A percentile compares a stretch with the other conserved stretches of the same genome.
Conservation (phyloP, 1,140 invertebrate genomes). For the Heliconius congener region DNA sequence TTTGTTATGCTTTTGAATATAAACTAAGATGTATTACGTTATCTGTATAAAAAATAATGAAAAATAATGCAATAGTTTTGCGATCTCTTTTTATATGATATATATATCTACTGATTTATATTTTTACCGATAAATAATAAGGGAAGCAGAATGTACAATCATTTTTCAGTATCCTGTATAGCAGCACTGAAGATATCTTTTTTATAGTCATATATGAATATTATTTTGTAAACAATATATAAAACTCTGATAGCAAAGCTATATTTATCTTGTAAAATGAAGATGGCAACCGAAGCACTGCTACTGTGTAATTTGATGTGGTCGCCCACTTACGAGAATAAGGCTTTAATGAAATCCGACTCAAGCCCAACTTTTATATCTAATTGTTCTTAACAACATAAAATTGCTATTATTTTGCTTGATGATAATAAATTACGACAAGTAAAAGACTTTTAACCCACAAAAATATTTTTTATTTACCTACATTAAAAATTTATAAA, state of each 20-base stretch:
- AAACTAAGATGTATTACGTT: too few relatives aligned
- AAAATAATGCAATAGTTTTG: too few relatives aligned
- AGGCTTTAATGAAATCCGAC: conserved; percentile 11
- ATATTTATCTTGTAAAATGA: conserved; percentile 1
- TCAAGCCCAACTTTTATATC: conserved; percentile 13
- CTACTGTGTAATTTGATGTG: conserved; percentile 17
- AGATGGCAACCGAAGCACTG: not conserved
- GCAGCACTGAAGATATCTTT: not conserved
- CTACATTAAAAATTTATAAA: not conserved
- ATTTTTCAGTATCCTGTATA: too few relatives aligned
- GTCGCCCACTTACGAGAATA: conserved; percentile 15
- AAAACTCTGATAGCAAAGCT: not conserved
- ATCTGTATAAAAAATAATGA: not conserved
- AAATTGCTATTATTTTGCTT: not conserved
- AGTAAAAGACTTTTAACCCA: not conserved
- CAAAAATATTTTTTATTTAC: not conserved
- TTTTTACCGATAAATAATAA: too few relatives aligned
- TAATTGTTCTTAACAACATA: conserved; percentile 11
- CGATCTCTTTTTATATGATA: too few relatives aligned
- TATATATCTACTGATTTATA: too few relatives aligned
- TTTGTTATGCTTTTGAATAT: too few relatives aligned
- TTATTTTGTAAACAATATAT: not conserved
- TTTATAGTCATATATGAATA: not conserved
- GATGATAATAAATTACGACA: not conserved
- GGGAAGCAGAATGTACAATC: too few relatives aligned